Conservation (phyloP, 1,140 invertebrate genomes). For the Procambarus virginalis region DNA sequence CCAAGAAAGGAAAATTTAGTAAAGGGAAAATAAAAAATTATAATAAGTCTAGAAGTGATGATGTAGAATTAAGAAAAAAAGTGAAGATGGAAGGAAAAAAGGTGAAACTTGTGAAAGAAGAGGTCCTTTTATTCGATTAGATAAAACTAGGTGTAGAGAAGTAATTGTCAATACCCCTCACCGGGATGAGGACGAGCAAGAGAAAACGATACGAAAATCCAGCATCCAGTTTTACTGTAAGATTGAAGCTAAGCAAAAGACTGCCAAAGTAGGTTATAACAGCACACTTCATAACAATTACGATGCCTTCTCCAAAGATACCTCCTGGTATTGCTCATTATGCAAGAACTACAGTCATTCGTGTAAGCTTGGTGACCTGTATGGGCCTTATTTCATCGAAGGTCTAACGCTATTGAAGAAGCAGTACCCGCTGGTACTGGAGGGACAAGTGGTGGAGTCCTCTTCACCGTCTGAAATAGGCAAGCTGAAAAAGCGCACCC, state of each 20-base stretch:
- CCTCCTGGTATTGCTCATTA: conserved; percentile 92
- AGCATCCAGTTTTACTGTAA: conserved; percentile 75
- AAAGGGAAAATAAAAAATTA: conserved; percentile 47
- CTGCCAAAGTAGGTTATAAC: conserved; percentile 80
- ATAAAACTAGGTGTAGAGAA: conserved; percentile 23
- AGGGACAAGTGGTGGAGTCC: conserved; percentile 65
- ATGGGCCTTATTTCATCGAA: conserved; percentile 87
- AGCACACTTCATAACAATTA: conserved; percentile 87
- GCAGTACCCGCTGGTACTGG: conserved; percentile 56
- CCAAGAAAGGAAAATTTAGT: conserved; percentile 58
- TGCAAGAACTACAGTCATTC: conserved; percentile 91
- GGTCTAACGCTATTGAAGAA: conserved; percentile 60
- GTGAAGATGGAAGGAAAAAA: conserved; percentile 46
- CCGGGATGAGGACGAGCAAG: conserved; percentile 19
- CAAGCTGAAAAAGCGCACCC: conserved; percentile 31
- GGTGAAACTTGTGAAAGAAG: conserved; percentile 28
- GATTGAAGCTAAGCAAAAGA: conserved; percentile 75
- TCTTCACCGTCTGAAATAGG: not conserved
- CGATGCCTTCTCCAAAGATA: conserved; percentile 86
- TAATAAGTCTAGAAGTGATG: conserved; percentile 20
- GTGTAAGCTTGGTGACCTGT: conserved; percentile 88
- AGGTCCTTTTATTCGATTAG: conserved; percentile 53
- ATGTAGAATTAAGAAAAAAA: conserved; percentile 14
- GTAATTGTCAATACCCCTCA: conserved; percentile 54
- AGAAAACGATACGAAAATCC: not conserved